phyloP scores from a whole-genome alignment of 35 echinoderm and acorn worm species.

The Amphiura filiformis region DNA sequence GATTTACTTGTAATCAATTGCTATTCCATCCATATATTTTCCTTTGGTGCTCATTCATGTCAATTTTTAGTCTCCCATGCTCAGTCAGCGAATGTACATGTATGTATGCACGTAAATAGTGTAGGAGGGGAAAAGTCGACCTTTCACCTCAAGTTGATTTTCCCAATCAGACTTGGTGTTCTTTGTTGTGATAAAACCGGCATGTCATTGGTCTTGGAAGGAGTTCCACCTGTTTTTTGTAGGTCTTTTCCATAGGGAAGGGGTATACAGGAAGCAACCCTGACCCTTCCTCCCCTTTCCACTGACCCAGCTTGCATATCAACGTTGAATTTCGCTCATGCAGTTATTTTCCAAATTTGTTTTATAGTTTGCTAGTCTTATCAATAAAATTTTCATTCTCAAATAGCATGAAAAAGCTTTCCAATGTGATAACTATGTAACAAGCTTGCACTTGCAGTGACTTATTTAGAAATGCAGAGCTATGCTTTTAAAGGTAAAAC shows the following conservation, averaged over 20 bases:
- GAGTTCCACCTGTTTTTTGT: neutral
- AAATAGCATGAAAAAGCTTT: too few species aligned
- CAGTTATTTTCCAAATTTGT: too few species aligned
- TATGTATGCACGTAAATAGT: neutral
- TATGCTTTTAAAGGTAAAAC: too few species aligned
- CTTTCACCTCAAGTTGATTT: neutral
- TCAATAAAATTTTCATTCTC: too few species aligned
- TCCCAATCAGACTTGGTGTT: neutral
- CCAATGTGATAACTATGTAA: too few species aligned
- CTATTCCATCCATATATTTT: neutral
- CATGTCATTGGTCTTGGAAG: neutral
- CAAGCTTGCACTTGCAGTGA: too few species aligned
- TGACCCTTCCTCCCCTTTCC: conserved; percentile 2
- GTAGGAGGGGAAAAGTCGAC: neutral
- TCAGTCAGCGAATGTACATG: too few species aligned
- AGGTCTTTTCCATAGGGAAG: neutral
- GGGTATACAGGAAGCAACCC: neutral
- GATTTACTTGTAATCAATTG: neutral
- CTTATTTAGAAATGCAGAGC: too few species aligned
- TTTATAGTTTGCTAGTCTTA: too few species aligned
- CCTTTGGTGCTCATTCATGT: neutral
- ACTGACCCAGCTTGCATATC: neutral
- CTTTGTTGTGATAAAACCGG: neutral
- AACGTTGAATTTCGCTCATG: neutral
- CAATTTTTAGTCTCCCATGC: too few species aligned